Conservation (phyloP, 2,797 vertebrate species). For the Aplochiton taeniatus region DNA sequence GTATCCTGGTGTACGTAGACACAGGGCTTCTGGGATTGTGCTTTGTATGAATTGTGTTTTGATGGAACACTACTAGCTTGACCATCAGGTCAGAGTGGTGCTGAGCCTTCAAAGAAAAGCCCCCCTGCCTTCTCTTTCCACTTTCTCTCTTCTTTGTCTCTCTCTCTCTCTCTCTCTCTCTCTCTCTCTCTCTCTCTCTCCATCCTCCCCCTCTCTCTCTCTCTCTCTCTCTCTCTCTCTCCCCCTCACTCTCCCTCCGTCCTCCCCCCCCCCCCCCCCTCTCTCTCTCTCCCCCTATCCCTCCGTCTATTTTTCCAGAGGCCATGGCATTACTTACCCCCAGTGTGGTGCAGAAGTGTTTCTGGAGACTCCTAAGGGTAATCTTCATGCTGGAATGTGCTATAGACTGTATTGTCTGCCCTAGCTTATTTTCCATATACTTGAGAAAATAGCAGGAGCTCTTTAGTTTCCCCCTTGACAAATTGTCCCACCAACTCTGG, state of each 20-base stretch:
- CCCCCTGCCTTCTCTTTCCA: not conserved
- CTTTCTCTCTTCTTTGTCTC: not conserved
- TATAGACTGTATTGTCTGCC: too few species aligned
- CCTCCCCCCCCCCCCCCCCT: conserved; percentile 15
- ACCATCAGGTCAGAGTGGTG: not conserved
- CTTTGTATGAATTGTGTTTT: too few species aligned
- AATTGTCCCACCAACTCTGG: conserved; percentile 14
- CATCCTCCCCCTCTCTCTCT: not conserved
- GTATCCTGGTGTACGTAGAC: too few species aligned
- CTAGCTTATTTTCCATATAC: too few species aligned
- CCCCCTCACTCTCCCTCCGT: conserved; percentile 17
- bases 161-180: not conserved
- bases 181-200: not conserved
- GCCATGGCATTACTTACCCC: too few species aligned
- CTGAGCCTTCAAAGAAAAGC: not conserved
- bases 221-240: not conserved
- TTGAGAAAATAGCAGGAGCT: too few species aligned
- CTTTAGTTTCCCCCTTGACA: conserved; percentile 15
- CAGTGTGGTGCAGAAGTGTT: too few species aligned
- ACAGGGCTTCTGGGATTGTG: too few species aligned
- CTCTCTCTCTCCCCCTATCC: conserved; percentile 7
- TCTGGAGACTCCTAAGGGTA: too few species aligned
- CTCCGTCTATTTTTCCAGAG: conserved; percentile 20
- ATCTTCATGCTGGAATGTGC: too few species aligned
- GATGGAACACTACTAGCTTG: too few species aligned